phyloP scores from a whole-genome alignment of 2,888 invertebrate genomes.

The Drosophila ustulata region DNA sequence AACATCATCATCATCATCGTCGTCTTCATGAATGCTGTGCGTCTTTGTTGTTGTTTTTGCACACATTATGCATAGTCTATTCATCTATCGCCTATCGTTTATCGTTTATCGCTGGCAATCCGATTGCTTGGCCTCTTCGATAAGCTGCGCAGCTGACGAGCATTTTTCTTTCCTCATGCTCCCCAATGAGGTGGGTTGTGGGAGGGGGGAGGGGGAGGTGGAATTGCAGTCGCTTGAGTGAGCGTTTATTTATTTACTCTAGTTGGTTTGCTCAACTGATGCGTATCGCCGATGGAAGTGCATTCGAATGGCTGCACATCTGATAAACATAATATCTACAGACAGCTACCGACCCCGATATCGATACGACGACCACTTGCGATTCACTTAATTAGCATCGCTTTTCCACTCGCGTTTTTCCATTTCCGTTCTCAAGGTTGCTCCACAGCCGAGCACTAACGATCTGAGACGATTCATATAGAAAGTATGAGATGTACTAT shows the following conservation, averaged over 20 bases:
- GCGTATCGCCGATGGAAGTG: conserved; percentile 78
- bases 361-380: conserved; percentile 25
- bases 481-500: background rate
- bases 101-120: conserved; percentile 51
- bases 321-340: conserved; percentile 73
- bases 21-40: conserved; percentile 15
- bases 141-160: conserved; percentile 71
- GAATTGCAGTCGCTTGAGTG: conserved; percentile 36
- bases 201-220: background rate
- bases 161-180: conserved; percentile 67
- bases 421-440: conserved; percentile 50
- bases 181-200: background rate
- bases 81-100: conserved; percentile 52
- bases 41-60: conserved; percentile 22
- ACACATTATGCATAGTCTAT: conserved; percentile 59
- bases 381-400: conserved; percentile 49
- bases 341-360: conserved; percentile 52
- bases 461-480: background rate
- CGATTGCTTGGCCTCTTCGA: conserved; percentile 68
- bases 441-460: conserved; percentile 19
- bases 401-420: conserved; percentile 1
- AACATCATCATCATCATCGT: conserved; percentile 19
- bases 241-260: conserved; percentile 63
- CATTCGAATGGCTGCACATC: conserved; percentile 80
- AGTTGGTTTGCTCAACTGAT: conserved; percentile 67